Base-by-base conservation (phyloP, 2,113 vertebrate genomes). In the Rutilus rutilus region DNA sequence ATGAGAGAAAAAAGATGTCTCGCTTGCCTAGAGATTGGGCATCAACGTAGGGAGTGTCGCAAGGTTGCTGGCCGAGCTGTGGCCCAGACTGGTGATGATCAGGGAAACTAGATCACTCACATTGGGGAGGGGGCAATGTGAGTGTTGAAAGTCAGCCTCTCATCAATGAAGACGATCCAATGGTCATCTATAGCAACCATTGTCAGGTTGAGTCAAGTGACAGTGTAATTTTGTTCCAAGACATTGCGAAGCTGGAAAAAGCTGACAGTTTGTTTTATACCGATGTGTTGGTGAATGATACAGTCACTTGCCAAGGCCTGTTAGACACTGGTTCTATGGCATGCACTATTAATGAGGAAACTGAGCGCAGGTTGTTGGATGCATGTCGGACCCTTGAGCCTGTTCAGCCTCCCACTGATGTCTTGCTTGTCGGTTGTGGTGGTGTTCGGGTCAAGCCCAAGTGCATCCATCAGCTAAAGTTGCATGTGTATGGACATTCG, bases 241-340 rank as follows among this genome's bases (percentile, higher is more conserved):
- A 33, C 25, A 30, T 59, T 1, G 17, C 76, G 1, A 59, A 33
- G 11, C 14, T 78, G n/a, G 76, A 78, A 21, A 78, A 54, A 78
- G 76, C 76, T 52, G 50, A 78, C 27, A 57, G 76, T 36, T 45
- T 78, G 50, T 78, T 78, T 33, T 59, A 78, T 57, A 78, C 52
- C 1, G 25, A 59, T 30, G 76, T 59, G 7, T 5, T 78, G 23
- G 17, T 78, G 15, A 78, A 78, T 59, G 2, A 59, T 57, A 5
- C 6, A 12, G 52, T 78, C 6, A 9, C 50, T 33, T 57, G n/a
- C 17, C 76, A 54, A 78, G 76, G 39, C 30, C 50, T 78, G 3
- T 19, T 71, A 39, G 67, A 71, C 15, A 71, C 9, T 23, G 67
- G 33, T 39, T 71, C 30, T 15, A 65, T 65, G 62, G 62, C 25